Percentiles rank a stretch among this genome's conserved stretches.
phyloP scores from a whole-genome alignment of 2,888 invertebrate genomes.

The Patella pellucida region DNA sequence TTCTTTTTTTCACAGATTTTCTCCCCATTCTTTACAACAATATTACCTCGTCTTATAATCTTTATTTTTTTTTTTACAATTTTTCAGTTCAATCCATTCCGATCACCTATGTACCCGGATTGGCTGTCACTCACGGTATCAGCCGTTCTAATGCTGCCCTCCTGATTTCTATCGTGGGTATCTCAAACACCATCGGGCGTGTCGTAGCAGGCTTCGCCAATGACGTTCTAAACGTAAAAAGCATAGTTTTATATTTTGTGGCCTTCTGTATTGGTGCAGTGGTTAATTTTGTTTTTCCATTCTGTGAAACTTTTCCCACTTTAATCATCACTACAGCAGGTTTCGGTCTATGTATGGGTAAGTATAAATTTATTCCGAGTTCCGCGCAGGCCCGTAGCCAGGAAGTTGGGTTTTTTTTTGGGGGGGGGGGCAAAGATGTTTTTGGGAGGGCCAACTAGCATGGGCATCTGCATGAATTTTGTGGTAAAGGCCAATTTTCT shows the following conservation, averaged over 20 bases:
- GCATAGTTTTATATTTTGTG: conserved; percentile 52
- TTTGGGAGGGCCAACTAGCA: too few species aligned
- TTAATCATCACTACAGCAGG: conserved; percentile 49
- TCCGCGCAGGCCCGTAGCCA: too few species aligned
- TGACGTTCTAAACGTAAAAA: conserved; percentile 49
- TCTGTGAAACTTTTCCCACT: conserved; percentile 46
- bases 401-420: too few species aligned
- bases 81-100: conserved; percentile 57
- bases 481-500: too few species aligned
- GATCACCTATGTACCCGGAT: conserved; percentile 61
- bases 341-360: conserved; percentile 68
- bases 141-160: conserved; percentile 51
- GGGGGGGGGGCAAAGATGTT: too few species aligned
- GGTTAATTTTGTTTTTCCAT: conserved; percentile 53
- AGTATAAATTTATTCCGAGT: conserved; percentile 29
- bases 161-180: conserved; percentile 64
- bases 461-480: too few species aligned
- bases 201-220: conserved; percentile 55
- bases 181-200: conserved; percentile 59
- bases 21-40: too few species aligned
- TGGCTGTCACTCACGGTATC: conserved; percentile 54
- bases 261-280: conserved; percentile 53
- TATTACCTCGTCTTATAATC: too few species aligned
- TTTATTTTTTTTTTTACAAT: conserved; percentile 1
- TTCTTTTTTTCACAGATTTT: too few species aligned